Conservation (phyloP, 2,797 vertebrate species). For the Leptoclinus maculatus region DNA sequence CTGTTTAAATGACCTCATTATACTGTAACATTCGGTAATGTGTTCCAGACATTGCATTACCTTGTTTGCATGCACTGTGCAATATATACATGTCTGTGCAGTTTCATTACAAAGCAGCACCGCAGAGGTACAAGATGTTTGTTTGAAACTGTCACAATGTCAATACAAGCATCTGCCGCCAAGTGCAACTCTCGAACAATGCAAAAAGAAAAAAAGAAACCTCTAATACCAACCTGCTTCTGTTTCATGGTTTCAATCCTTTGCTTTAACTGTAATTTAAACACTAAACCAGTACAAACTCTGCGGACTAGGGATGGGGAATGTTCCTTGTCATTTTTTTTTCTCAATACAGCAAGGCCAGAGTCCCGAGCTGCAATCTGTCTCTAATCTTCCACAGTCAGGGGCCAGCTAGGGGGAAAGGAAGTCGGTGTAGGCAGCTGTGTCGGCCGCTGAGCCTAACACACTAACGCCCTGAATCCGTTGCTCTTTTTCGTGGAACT, state of each 20-base stretch:
- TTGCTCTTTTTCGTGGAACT: constrained; percentile 74
- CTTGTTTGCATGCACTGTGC: neutral
- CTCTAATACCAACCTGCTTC: constrained; percentile 23
- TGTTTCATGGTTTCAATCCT: constrained; percentile 37
- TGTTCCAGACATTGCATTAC: neutral
- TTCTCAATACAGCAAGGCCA: constrained; percentile 56
- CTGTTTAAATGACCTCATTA: constrained; percentile 29
- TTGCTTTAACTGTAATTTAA: constrained; percentile 64
- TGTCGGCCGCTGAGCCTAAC: constrained; percentile 59
- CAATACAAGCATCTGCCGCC: constrained; percentile 11
- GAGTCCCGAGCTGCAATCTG: constrained; percentile 73
- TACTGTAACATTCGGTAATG: neutral
- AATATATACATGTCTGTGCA: neutral
- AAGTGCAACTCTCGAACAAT: constrained; percentile 14
- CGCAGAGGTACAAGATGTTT: constrained; percentile 12
- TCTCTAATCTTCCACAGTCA: constrained; percentile 78
- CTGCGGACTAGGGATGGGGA: constrained; percentile 51
- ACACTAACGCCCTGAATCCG: constrained; percentile 65
- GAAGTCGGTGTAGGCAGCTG: constrained; percentile 73
- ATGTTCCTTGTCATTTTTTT: constrained; percentile 67
- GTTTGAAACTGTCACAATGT: constrained; percentile 30
- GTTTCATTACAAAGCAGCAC: constrained; percentile 1
- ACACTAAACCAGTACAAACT: constrained; percentile 61
- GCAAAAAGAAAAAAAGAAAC: constrained; percentile 17
- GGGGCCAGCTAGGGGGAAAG: constrained; percentile 58